These are phyloP conservation scores for Bilobella aurantiaca DNA, from an alignment of 1,140 invertebrate species.

Conservation along the genomic window DNA sequence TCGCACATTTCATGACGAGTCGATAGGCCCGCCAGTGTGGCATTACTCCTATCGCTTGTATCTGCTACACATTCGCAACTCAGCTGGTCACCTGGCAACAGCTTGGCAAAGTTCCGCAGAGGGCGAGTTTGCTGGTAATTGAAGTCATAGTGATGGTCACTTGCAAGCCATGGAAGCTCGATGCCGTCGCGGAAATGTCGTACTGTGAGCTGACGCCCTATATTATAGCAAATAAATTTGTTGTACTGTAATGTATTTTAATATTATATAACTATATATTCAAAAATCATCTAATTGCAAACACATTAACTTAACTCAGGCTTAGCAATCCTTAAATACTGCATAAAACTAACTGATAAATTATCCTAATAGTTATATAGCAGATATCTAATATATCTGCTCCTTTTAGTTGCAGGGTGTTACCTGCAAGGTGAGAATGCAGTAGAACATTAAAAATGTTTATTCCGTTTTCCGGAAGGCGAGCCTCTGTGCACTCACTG, in stretches of 20 bases:
- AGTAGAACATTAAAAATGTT: constrained; percentile 12
- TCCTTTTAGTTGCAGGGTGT: not conserved
- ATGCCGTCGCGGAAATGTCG: constrained; percentile 51
- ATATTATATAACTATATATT: not conserved
- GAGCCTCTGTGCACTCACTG: constrained; percentile 4
- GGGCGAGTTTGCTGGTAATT: constrained; percentile 46
- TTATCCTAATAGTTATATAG: not conserved
- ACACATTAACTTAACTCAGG: not conserved
- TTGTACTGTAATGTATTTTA: not conserved
- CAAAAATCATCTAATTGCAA: no score
- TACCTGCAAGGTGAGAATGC: constrained; percentile 15
- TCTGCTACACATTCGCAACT: not conserved
- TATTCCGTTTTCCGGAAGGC: constrained; percentile 5
- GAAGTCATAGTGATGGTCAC: constrained; percentile 56
- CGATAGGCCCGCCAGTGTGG: not conserved
- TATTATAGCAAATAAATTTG: not conserved
- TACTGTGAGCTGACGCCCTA: constrained; percentile 51
- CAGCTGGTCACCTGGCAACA: constrained; percentile 20
- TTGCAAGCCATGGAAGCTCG: constrained; percentile 53
- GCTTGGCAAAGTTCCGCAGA: constrained; percentile 3
- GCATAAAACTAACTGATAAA: not conserved
- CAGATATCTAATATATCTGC: not conserved
- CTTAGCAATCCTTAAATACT: not conserved
- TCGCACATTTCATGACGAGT: constrained; percentile 13
- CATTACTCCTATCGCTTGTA: not conserved